These are phyloP conservation scores for Heliconius eleuchia DNA, from an alignment of 1,140 invertebrate species.

Conservation along the genomic window DNA sequence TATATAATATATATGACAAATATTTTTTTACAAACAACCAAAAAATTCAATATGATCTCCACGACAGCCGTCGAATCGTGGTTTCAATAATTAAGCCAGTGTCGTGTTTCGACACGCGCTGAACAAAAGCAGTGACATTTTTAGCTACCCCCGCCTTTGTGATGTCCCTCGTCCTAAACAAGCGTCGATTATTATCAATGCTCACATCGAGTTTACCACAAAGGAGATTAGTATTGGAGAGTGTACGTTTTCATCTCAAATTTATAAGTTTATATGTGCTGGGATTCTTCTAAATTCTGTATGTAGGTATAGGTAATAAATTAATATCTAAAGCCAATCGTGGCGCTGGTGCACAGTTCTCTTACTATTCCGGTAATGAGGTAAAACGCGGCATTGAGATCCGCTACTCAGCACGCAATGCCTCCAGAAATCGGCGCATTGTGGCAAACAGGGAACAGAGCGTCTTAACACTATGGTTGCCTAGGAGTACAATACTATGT, in stretches of 20 bases:
- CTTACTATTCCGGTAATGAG: no score
- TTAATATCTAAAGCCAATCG: no score
- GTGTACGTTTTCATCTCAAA: slow-evolving; percentile 2
- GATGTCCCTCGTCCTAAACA: slow-evolving; percentile 35
- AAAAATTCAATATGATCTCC: not conserved
- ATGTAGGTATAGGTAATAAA: no score
- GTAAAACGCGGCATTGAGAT: no score
- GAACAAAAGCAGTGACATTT: slow-evolving; percentile 38
- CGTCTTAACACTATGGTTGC: no score
- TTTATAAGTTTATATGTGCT: not conserved
- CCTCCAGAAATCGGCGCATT: no score
- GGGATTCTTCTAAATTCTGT: no score
- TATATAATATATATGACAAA: not conserved
- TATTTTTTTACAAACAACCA: not conserved
- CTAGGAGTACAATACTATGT: no score
- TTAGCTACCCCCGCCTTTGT: slow-evolving; percentile 41
- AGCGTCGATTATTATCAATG: slow-evolving; percentile 46
- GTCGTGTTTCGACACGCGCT: slow-evolving; percentile 64
- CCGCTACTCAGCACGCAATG: no score
- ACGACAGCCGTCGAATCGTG: slow-evolving; percentile 14
- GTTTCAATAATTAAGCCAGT: slow-evolving; percentile 52
- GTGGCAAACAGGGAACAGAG: no score
- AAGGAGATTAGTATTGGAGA: slow-evolving; percentile 27
- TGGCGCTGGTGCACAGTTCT: no score
- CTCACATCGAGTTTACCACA: slow-evolving; percentile 28